Evolutionary conservation across 2,113 vertebrate genomes (phyloP), one percentile per base, ranked within the genome.

Genomic region (Mesembrinibis cayennensis): DNA sequence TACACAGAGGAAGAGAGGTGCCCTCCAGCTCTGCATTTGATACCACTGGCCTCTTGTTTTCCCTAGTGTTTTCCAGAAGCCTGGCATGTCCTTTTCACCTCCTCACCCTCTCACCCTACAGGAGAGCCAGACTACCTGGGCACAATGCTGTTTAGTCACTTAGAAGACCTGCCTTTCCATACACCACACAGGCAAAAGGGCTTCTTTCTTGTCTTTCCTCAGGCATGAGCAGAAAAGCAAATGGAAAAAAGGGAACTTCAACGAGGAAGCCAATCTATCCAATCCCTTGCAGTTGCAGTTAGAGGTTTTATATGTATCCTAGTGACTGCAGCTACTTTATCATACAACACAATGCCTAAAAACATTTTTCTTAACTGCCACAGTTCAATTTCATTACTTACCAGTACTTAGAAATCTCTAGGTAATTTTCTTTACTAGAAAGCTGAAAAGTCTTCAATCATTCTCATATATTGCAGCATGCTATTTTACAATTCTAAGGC

Each of bases 401-500:
- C 27, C 4, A 36, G 36, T 63, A 74, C 29, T 72, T 32, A 63
- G 73, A 87, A 89, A 63, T 73, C 47, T 82, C 89, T 82, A 62
- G 34, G 38, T 76, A 94, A 67, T 78, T 94, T 94, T 71, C 65
- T 82, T 86, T 72, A 40, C 36, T 69, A 65, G 53, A 84, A 93
- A 79, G 52, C 34, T 71, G 77, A 87, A 87, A 84, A 85, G 50
- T 62, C 42, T 91, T 87, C 73, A 72, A 61, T 77, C 86, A 63
- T 53, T 84, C 56, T 61, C 42, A 63, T 42, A 50, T 70, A 67
- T 38, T 67, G 27, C 45, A 78, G 21, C 22, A 78, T 17, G 23
- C 4, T 89, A 26, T 94, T 95, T 92, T 87, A 89, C 22, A 87
- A 5, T 90, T 93, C 70, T 65, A 85, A 93, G 27, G 30, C 25